Evolutionary conservation across 2,797 vertebrate genomes (phyloP).

Genomic region (Anguilla anguilla): DNA sequence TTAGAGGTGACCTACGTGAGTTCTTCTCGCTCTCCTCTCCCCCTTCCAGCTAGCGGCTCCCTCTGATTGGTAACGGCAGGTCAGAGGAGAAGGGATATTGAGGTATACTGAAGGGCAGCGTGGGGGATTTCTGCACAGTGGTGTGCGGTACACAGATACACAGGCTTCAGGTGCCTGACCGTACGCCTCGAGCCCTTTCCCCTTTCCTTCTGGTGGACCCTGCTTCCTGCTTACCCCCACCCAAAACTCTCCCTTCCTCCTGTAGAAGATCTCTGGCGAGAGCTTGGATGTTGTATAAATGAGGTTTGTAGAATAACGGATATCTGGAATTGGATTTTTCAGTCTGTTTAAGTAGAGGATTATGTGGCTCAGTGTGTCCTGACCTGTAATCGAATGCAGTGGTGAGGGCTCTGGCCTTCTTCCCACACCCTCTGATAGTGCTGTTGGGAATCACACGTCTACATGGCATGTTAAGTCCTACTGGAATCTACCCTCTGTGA

Average conservation of each 20-base stretch:
- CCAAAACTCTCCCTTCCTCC: neutral
- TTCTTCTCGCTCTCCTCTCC: neutral
- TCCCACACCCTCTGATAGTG: neutral
- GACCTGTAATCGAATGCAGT: neutral
- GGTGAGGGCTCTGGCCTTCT: neutral
- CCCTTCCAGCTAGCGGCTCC: neutral
- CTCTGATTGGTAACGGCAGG: neutral
- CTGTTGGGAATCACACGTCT: slow-evolving; percentile 16
- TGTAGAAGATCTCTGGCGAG: neutral
- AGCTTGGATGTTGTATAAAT: neutral
- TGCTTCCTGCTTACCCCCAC: neutral
- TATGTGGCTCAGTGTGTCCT: neutral
- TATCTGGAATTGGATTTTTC: slow-evolving; percentile 18
- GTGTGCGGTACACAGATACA: neutral
- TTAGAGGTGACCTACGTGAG: neutral
- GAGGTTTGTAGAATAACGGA: slow-evolving; percentile 3
- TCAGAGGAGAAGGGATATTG: neutral
- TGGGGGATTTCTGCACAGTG: neutral
- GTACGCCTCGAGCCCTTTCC: neutral
- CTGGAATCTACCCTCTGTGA: neutral
- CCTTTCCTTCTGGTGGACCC: neutral
- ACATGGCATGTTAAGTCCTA: neutral
- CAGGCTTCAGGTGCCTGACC: neutral
- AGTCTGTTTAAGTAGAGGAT: slow-evolving; percentile 24
- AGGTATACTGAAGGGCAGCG: neutral